Evolutionary conservation across 2,888 invertebrate species (phyloP), one percentile per base, ranked within the genome.

Genomic region (Lepeophtheirus nordmannii): DNA sequence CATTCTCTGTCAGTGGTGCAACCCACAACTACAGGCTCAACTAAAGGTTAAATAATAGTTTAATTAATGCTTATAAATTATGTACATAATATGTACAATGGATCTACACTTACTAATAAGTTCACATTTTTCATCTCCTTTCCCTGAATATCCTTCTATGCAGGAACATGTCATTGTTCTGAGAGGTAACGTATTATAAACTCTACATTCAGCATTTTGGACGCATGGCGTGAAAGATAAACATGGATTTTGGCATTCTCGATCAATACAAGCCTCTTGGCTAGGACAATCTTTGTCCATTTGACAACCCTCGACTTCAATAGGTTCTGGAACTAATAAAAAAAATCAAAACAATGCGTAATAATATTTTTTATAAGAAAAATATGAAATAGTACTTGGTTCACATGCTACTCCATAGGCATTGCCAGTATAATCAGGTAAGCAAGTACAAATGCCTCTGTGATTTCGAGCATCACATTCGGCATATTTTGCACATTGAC

Each of bases 81-180:
- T n/a, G n/a, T n/a, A n/a, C n/a, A n/a, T 7, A 2, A 30, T 30
- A 30, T 30, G 30, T 7, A 30, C 2, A 30, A 5, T 30, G 7
- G 30, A 30, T 30, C 30, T 30, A 30, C 7, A 66, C 60, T 59
- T 66, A 68, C 65, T 57, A 53, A 60, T 23, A 30, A 30, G 38
- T 46, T 41, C 39, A 59, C 58, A 46, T 66, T n/a, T 84, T 69
- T 85, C 81, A 71, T 89, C 87, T 11, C 91, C 89, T 75, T 91
- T 89, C 70, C 91, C 91, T 70, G 85, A 81, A 72, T 83, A 86
- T 69, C 89, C 89, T 68, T 83, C 83, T 69, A 86, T 81, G 74
- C 91, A 92, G 73, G 86, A 83, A 74, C 91, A 91, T 68, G 87
- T 83, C 82, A 91, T 87, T 10, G 89, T 89, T 71, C 90, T 82